Evolutionary conservation across 1,140 invertebrate species (phyloP), one percentile per base, ranked within the genome.

Genomic region (Drosophila albomicans): DNA sequence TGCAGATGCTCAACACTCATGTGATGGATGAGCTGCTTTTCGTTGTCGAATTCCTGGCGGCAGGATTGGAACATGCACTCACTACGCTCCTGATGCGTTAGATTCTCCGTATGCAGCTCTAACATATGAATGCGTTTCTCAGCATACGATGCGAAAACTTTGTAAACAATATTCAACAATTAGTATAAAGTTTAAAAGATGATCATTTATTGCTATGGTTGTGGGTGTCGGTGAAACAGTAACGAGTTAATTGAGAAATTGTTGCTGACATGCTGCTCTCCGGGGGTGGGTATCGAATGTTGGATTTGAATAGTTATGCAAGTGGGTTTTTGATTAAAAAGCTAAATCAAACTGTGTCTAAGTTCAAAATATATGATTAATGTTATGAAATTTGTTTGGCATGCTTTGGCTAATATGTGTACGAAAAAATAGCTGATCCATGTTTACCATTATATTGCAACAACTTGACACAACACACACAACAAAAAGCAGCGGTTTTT

Each of bases 91-190:
- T 91, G 87, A 41, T 82, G 62, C 1, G 91, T 92, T 6, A 92
- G 54, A 49, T 92, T 91, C 43, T 91, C 91, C 56, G 76, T 79
- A 45, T 92, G 91, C 65, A 48, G 43, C 45, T 91, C 81, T 38
- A 92, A 67, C 91, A 92, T 92, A 28, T 92, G 91, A 6, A 91
- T 73, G 1, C 91, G 79, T 56, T 92, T 92, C 45, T 92, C 91
- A 6, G 75, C 72, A 61, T 92, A 92, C 0, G 91, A 92, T 4
- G 75, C 78, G 59, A 92, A 92, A 43, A 81, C 91, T 92, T 56
- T 54, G 20, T 13, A 54, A 28, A 25, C 20, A 15, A 25, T 10
- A 28, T 4, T 25, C n/a, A 56, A 16, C 15, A 20, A 10, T 48
- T 48, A 43, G 38, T 15, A 15, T 46, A 15, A 15, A 15, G 45